Evolutionary conservation across 2,888 invertebrate species (phyloP), one percentile per base, ranked within the genome.

Genomic region (Xylophagus ater): DNA sequence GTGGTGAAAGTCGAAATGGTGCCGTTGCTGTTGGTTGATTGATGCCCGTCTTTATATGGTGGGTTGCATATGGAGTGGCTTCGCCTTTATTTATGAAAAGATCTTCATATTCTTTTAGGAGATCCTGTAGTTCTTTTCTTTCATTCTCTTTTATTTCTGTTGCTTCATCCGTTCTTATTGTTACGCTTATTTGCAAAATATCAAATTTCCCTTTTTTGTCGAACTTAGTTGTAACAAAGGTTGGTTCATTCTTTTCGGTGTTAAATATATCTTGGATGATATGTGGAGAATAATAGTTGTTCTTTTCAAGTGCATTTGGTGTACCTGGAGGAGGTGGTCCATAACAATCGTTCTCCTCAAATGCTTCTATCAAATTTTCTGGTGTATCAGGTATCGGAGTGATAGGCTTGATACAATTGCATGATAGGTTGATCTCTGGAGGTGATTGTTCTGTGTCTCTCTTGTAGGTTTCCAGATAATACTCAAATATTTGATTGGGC

Each of bases 1-100:
- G 23, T 13, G 54, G 52, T 2, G 55, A 51, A 23, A 60, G 34
- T 25, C 53, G 43, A 44, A 59, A 59, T 3, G 57, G 58, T 3
- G 55, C 51, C 1, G 49, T 46, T 2, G 57, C 49, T 7, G 58
- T 51, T 0, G 59, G 58, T 19, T 43, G 41, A 36, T 53, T 49
- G 24, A 52, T 45, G 1, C 50, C 51, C 3, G 53, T 52, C 41
- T 54, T 49, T 5, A 56, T 54, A 10, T 18, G 24, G 31, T 57
- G 57, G 3, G 42, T 37, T 13, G 35, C 25, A 4, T 24, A n/a
- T 28, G 21, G 14, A 9, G 25, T 33, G 13, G 33, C 33, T 28
- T 28, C 33, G 18, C 8, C 34, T 2, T 26, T 26, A 10, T 15
- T 4, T 13, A 23, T 10, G 9, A 39, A 39, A 13, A 39, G 12